Percentiles rank a stretch among this genome's conserved stretches.
phyloP scores from a whole-genome alignment of 1,140 invertebrate species.

The Artemia franciscana region DNA sequence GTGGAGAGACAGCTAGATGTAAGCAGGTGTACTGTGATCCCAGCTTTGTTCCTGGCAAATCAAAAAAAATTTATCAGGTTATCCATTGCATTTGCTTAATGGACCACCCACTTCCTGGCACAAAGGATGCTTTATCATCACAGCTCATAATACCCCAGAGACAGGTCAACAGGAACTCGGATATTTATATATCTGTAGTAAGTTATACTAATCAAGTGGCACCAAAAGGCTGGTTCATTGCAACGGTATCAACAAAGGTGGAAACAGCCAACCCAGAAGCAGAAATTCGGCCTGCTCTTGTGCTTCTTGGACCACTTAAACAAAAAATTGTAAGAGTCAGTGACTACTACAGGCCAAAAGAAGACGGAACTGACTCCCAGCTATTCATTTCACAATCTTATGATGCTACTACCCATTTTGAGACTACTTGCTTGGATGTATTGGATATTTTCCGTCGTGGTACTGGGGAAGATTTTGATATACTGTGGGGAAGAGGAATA shows the following conservation, averaged over 20 bases:
- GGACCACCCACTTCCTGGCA: conserved; percentile 87
- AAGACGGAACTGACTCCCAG: too few relatives aligned
- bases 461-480: too few relatives aligned
- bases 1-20: too few relatives aligned
- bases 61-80: conserved; percentile 47
- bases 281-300: conserved; percentile 78
- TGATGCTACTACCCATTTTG: too few relatives aligned
- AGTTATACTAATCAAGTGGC: conserved; percentile 92
- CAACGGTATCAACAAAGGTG: conserved; percentile 99
- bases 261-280: too few relatives aligned
- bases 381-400: too few relatives aligned
- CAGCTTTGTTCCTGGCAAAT: conserved; percentile 71
- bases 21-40: conserved; percentile 99
- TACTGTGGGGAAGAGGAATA: too few relatives aligned
- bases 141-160: conserved; percentile 99
- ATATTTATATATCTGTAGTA: too few relatives aligned
- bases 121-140: conserved; percentile 80
- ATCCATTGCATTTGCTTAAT: conserved; percentile 91
- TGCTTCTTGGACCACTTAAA: conserved; percentile 67
- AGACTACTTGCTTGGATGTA: too few relatives aligned
- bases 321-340: too few relatives aligned
- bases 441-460: too few relatives aligned
- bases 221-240: conserved; percentile 90
- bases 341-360: too few relatives aligned
- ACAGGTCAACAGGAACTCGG: conserved; percentile 47